Conservation (phyloP, 2,113 vertebrate species). For the Orientallactaga bullata region DNA sequence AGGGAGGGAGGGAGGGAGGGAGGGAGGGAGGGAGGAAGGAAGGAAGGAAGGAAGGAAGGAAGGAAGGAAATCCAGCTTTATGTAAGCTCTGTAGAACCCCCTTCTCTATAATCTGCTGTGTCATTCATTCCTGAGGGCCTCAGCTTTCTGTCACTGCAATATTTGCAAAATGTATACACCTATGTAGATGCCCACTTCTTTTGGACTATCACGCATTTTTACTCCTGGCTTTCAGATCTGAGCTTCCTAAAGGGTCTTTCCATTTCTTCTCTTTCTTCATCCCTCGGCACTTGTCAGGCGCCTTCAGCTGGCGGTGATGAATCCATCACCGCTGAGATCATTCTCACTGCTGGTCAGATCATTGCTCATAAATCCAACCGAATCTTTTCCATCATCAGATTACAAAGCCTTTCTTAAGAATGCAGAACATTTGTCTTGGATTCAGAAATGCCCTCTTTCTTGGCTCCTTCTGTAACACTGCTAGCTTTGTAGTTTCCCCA, state of each 20-base stretch:
- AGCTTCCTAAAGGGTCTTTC: background rate
- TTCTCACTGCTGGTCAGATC: background rate
- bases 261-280: background rate
- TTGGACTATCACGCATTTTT: background rate
- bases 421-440: background rate
- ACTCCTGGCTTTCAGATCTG: background rate
- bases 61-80: background rate
- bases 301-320: background rate
- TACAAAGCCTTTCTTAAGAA: constrained; percentile 3
- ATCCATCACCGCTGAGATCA: background rate
- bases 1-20: background rate
- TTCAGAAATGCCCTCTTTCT: background rate
- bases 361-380: constrained; percentile 7
- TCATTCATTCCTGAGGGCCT: background rate
- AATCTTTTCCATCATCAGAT: constrained; percentile 2
- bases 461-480: background rate
- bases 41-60: too few relatives aligned
- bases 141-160: background rate
- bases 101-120: background rate
- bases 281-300: background rate
- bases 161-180: background rate
- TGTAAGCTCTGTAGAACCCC: background rate
- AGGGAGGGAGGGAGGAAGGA: too few relatives aligned
- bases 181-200: background rate
- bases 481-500: background rate